A percentile compares a stretch with the other conserved stretches of the same genome.
Evolutionary conservation across 2,888 invertebrate genomes (phyloP).

Genomic region (Strigamia transsilvanica): DNA sequence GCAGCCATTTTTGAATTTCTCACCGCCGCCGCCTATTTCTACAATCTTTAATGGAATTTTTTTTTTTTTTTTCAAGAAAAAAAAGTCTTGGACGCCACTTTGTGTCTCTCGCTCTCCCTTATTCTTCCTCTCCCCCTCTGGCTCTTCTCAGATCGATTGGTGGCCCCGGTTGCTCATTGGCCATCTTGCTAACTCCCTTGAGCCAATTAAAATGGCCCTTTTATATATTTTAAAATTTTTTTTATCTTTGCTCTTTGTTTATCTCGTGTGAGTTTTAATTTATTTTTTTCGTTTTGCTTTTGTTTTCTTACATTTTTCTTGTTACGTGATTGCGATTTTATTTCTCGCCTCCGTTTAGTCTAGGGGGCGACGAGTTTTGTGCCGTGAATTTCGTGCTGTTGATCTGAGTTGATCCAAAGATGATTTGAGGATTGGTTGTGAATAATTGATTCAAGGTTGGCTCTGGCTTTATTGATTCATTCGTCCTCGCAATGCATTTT

Average conservation of each 20-base stretch:
- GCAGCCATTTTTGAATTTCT: not conserved
- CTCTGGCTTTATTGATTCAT: slow-evolving; percentile 29
- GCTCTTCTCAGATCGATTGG: slow-evolving; percentile 8
- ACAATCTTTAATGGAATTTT: slow-evolving; percentile 2
- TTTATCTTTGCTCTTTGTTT: slow-evolving; percentile 1
- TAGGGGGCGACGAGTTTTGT: not conserved
- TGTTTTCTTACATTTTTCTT: not conserved
- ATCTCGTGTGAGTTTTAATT: not conserved
- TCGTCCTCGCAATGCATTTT: not conserved
- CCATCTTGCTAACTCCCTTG: slow-evolving; percentile 8
- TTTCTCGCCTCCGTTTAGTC: not conserved
- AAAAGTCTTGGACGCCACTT: slow-evolving; percentile 8
- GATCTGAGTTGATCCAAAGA: slow-evolving; percentile 47
- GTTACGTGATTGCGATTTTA: not conserved
- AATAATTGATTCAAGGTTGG: slow-evolving; percentile 39
- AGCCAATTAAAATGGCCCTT: not conserved
- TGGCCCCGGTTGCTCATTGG: slow-evolving; percentile 8
- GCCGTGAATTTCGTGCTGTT: slow-evolving; percentile 16
- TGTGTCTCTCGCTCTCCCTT: slow-evolving; percentile 6
- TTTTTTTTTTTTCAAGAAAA: not conserved
- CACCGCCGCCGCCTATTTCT: not conserved
- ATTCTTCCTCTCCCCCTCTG: slow-evolving; percentile 8
- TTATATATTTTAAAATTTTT: slow-evolving; percentile 8
- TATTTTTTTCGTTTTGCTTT: not conserved
- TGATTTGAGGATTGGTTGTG: slow-evolving; percentile 42